These are phyloP conservation scores for Parazoanthus darwini DNA, from an alignment of 92 coral and sea anemone species.

Conservation along the genomic window DNA sequence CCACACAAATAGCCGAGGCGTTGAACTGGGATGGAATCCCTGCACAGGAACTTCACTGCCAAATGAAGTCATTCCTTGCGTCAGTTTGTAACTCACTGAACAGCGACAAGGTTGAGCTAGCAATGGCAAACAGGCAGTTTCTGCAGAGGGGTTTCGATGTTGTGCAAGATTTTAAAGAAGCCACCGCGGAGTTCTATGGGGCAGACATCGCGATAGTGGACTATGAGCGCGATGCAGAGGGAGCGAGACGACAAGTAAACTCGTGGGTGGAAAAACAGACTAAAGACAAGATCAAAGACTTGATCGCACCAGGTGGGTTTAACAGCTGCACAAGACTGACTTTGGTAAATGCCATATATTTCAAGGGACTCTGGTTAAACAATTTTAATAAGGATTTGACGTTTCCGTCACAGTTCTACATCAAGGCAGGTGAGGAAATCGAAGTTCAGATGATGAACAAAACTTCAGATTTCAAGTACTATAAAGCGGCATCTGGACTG, in stretches of 20 bases:
- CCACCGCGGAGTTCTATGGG: conserved; percentile 59
- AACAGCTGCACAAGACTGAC: conserved; percentile 60
- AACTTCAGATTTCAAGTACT: conserved; percentile 54
- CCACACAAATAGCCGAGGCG: conserved; percentile 74
- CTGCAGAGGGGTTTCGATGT: conserved; percentile 65
- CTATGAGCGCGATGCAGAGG: conserved; percentile 65
- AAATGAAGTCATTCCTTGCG: conserved; percentile 60
- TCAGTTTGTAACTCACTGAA: conserved; percentile 54
- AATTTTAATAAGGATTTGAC: conserved; percentile 61
- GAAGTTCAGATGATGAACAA: conserved; percentile 80
- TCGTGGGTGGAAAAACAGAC: conserved; percentile 90
- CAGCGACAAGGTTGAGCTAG: conserved; percentile 58
- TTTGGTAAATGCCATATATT: conserved; percentile 87
- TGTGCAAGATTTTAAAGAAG: conserved; percentile 67
- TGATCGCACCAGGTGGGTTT: conserved; percentile 61
- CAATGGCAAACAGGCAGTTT: conserved; percentile 78
- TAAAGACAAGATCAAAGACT: conserved; percentile 70
- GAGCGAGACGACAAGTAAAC: conserved; percentile 63
- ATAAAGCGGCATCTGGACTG: conserved; percentile 29
- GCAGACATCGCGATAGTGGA: conserved; percentile 81
- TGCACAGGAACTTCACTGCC: conserved; percentile 37
- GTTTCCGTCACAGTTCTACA: conserved; percentile 52
- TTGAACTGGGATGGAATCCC: conserved; percentile 71
- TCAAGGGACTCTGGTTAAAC: conserved; percentile 85
- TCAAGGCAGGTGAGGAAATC: conserved; percentile 46